Evolutionary conservation across 2,888 invertebrate genomes (phyloP), one percentile per base, ranked within the genome.

Genomic region (Drosophila putrida): DNA sequence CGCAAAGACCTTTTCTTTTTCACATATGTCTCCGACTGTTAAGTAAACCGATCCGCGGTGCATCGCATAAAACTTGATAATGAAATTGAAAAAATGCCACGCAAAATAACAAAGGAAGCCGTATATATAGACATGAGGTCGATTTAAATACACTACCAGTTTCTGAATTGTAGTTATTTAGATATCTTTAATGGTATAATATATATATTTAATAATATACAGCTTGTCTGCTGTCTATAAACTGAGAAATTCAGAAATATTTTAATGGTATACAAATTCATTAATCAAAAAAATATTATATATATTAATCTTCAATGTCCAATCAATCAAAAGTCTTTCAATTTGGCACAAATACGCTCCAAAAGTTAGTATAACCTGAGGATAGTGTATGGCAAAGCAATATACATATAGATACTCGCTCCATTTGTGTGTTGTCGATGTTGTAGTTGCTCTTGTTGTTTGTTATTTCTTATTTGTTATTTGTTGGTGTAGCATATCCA

Each of bases 31-130:
- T 43, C 43, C 54, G 54, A 51, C 62, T 57, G 75, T 78, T 78
- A 72, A 83, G 80, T 82, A 87, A 72, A 67, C 54, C 81, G 72
- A 71, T 67, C 43, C n/a, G 54, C 43, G 54, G 81, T 57, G 66
- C 68, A 53, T n/a, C 44, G 41, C 79, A 84, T 87, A 78, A 84
- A 76, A 67, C 74, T 69, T 84, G 87, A 82, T 82, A 82, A 81
- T 76, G 82, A 84, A 84, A 84, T 76, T 62, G 79, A 75, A 75
- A 69, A 78, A 58, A 25, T 49, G 38, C 43, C 75, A 78, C 25
- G 64, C 59, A 59, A 64, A 59, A 58, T 44, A 66, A 35, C 20
- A 28, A 43, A 25, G 31, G 4, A 2, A 20, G n/a, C 3, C 4
- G 8, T 13, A 25, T 20, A 20, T 2, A 3, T 0, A 9, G 4